These are phyloP conservation scores for Rana temporaria DNA, from an alignment of 2,113 vertebrate species.

Conservation along the genomic window DNA sequence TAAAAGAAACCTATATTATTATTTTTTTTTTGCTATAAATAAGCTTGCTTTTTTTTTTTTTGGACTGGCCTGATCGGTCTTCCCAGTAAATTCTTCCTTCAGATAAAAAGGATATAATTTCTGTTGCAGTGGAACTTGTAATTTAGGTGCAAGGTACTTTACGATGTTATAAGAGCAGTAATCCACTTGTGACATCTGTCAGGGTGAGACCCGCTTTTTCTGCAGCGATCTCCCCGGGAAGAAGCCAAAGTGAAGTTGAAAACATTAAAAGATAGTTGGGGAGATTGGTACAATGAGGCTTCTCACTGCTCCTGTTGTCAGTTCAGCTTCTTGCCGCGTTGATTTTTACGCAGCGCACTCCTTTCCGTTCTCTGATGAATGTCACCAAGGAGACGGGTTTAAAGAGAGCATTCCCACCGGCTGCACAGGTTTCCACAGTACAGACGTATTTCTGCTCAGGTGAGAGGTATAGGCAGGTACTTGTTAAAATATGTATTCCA, in stretches of 20 bases:
- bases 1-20: too few relatives aligned
- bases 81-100: too few relatives aligned
- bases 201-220: not conserved
- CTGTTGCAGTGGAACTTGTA: too few relatives aligned
- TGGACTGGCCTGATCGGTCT: too few relatives aligned
- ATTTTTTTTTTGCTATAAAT: too few relatives aligned
- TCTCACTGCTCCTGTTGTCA: constrained; percentile 3
- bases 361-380: constrained; percentile 27
- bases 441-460: not conserved
- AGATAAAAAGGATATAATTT: too few relatives aligned
- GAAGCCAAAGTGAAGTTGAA: constrained; percentile 26
- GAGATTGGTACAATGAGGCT: not conserved
- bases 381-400: constrained; percentile 20
- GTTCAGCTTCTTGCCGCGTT: constrained; percentile 11
- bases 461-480: not conserved
- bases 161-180: not conserved
- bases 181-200: constrained; percentile 1
- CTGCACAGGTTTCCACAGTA: not conserved
- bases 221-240: constrained; percentile 1
- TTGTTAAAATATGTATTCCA: too few relatives aligned
- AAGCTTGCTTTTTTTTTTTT: too few relatives aligned
- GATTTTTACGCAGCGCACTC: constrained; percentile 25
- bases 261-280: constrained; percentile 20
- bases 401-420: constrained; percentile 1
- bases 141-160: not conserved